Conservation (phyloP, 2,113 vertebrate genomes). For the Corythoichthys haematopterus region DNA sequence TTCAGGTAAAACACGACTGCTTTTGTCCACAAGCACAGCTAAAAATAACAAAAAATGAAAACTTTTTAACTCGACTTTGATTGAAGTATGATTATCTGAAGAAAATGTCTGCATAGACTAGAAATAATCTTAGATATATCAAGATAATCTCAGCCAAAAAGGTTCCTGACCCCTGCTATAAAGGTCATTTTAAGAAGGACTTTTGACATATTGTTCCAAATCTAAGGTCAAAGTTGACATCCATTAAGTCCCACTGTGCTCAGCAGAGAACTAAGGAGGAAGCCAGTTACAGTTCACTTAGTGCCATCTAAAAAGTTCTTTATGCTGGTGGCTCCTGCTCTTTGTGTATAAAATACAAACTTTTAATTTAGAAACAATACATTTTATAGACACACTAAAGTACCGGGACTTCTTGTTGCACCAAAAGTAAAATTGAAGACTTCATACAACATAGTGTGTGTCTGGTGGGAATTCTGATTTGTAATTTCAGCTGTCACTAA, state of each 20-base stretch:
- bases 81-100: no score
- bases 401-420: no score
- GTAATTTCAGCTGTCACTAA: neutral
- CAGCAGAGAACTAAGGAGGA: constrained; percentile 17
- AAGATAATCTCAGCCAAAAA: no score
- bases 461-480: neutral
- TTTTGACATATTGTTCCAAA: neutral
- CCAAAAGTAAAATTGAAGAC: neutral
- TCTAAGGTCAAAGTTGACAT: constrained; percentile 33
- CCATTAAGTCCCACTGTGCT: constrained; percentile 1
- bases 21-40: no score
- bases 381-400: neutral
- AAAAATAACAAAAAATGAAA: no score
- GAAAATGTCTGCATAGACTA: no score
- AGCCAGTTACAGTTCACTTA: neutral
- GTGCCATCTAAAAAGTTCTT: neutral
- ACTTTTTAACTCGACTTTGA: no score
- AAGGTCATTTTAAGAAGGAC: constrained; percentile 39
- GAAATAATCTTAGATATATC: no score
- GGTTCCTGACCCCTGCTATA: no score
- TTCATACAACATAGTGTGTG: neutral
- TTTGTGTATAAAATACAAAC: neutral
- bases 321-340: no score
- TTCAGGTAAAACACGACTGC: no score
- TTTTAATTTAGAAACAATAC: neutral